A percentile compares a stretch with the other conserved stretches of the same genome.
Evolutionary conservation across 1,140 invertebrate genomes (phyloP).

Genomic region (Scaptomyza hsui): DNA sequence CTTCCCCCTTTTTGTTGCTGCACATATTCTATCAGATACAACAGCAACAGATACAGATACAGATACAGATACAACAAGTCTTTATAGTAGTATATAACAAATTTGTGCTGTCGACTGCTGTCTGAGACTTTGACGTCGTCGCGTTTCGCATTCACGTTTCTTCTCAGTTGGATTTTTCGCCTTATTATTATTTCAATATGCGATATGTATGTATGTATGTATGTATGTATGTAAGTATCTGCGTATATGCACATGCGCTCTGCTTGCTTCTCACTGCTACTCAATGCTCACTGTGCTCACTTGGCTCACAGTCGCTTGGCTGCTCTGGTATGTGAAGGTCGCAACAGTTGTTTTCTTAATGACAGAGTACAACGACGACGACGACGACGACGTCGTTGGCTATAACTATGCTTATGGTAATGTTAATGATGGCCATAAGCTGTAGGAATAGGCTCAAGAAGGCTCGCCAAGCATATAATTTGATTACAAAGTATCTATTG

Average conservation of each 20-base stretch:
- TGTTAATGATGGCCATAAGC: slow-evolving; percentile 17
- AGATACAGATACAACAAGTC: slow-evolving; percentile 35
- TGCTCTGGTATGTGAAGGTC: slow-evolving; percentile 83
- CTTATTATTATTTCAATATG: slow-evolving; percentile 79
- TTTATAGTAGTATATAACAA: slow-evolving; percentile 51
- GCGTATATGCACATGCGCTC: slow-evolving; percentile 42
- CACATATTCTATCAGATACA: slow-evolving; percentile 70
- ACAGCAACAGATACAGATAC: slow-evolving; percentile 1
- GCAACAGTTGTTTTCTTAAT: slow-evolving; percentile 84
- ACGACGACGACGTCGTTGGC: slow-evolving; percentile 7
- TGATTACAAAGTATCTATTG: background rate
- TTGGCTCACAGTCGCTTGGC: slow-evolving; percentile 71
- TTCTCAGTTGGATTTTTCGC: slow-evolving; percentile 74
- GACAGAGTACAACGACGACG: slow-evolving; percentile 74
- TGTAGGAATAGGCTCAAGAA: slow-evolving; percentile 5
- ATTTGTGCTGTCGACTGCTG: slow-evolving; percentile 51
- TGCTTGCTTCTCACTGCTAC: slow-evolving; percentile 14
- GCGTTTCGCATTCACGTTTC: slow-evolving; percentile 72
- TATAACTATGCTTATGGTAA: slow-evolving; percentile 23
- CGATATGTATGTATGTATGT: slow-evolving; percentile 35
- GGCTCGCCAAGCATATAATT: slow-evolving; percentile 3
- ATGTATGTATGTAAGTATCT: slow-evolving; percentile 22
- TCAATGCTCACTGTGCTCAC: slow-evolving; percentile 29
- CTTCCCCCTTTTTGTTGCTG: slow-evolving; percentile 44
- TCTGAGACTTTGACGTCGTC: slow-evolving; percentile 69